Conservation (phyloP, 2,797 vertebrate genomes). For the Borostomias antarcticus region DNA sequence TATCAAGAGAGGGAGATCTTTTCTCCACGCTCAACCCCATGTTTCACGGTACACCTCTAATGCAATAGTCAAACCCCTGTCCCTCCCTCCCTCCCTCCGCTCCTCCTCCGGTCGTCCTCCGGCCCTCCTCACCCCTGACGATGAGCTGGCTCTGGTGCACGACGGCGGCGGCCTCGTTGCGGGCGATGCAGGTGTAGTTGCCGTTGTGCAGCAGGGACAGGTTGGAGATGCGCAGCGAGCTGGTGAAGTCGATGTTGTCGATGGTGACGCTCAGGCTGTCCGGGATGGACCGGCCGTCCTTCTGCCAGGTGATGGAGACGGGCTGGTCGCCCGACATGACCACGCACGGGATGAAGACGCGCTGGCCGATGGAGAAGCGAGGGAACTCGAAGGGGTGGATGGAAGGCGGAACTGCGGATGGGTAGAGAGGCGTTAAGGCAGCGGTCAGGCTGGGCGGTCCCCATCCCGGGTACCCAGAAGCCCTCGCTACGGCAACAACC, state of each 20-base stretch:
- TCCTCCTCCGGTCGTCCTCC: rapidly evolving
- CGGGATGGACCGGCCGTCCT: constrained; percentile 92
- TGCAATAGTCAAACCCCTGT: background rate
- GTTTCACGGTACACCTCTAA: background rate
- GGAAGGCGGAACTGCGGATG: constrained; percentile 87
- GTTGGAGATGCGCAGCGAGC: constrained; percentile 95
- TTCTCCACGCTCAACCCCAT: background rate
- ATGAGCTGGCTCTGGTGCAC: constrained; percentile 96
- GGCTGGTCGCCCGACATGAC: constrained; percentile 97
- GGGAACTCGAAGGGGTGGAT: constrained; percentile 98
- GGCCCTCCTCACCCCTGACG: constrained; percentile 84
- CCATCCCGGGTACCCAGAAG: no score
- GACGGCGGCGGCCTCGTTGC: constrained; percentile 92
- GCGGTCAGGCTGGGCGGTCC: background rate
- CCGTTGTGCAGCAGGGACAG: constrained; percentile 96
- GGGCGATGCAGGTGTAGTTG: constrained; percentile 95
- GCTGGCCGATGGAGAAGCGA: constrained; percentile 94
- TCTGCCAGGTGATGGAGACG: constrained; percentile 98
- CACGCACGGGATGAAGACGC: constrained; percentile 96
- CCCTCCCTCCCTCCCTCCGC: background rate
- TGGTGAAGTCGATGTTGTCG: constrained; percentile 98
- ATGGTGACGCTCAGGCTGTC: constrained; percentile 94
- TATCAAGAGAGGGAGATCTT: no score
- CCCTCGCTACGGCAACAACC: no score
- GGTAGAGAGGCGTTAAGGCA: background rate